Base-by-base conservation (phyloP, 2,888 invertebrate species). In the Kuschelorhynchus macadamiae region DNA sequence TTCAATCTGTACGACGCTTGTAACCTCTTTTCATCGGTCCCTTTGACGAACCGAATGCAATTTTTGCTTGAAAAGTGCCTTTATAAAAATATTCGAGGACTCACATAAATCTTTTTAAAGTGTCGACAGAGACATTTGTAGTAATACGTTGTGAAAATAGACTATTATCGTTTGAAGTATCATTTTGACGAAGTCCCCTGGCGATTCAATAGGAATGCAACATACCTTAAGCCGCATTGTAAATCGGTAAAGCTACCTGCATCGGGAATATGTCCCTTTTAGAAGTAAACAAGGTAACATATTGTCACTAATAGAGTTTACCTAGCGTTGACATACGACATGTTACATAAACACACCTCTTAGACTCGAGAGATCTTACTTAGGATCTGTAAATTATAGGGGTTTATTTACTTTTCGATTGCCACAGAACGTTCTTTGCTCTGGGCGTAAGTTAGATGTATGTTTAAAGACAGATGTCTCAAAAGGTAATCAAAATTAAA, bases 301-400 rank as follows among this genome's bases (percentile, higher is more conserved):
- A 79, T 81, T 81, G 82, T 82, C 81, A 78, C 81, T 82, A 82
- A 82, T 82, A 81, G 80, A 82, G 82, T 82, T 82, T 82, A 81
- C 79, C 74, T 74, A 80, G 78, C 79, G 78, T 78, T 82, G 82
- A 82, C 82, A 81, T 81, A 77, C 80, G 81, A 81, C 82, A 82
- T 70, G 69, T 61, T 65, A 50, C 55, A 56, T 47, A 70, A 70
- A 70, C 60, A 70, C 61, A 56, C 39, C 18, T 12, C 39, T 44
- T 55, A 25, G 20, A 32, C 42, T 49, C 16, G 49, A 57, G 61
- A 70, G 61, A 50, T 70, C 61, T 65, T 61, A 52, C 41, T 70
- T 65, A 61, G 59, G 49, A 64, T 70, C 56, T 53, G 49, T 47
- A 62, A 70, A 65, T 70, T 65, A 65, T 61, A 18, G 21, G 61